These are phyloP conservation scores for Cephus rjabovi DNA, from an alignment of 2,888 invertebrate species.

Conservation along the genomic window DNA sequence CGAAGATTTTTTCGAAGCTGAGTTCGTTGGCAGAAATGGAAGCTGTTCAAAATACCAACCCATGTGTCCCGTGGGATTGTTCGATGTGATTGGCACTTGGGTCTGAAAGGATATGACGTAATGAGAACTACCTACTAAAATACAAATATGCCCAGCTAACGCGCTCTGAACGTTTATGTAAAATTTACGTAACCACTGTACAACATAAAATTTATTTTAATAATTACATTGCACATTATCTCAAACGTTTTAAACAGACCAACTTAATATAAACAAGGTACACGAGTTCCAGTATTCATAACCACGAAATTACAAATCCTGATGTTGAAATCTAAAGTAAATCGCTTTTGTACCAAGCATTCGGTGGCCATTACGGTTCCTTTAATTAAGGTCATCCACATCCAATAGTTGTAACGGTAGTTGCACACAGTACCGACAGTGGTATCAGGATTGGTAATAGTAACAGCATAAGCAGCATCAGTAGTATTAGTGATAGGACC, in stretches of 20 bases:
- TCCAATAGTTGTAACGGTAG: not conserved
- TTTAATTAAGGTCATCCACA: not conserved
- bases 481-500: not conserved
- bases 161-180: not conserved
- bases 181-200: not conserved
- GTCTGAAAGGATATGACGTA: not conserved
- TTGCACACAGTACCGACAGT: not conserved
- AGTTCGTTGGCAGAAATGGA: constrained; percentile 68
- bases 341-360: not conserved
- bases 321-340: not conserved
- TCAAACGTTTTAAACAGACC: not conserved
- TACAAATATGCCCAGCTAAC: not conserved
- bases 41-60: constrained; percentile 69
- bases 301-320: not conserved
- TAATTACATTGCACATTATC: not conserved
- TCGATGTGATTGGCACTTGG: constrained; percentile 70
- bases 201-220: not conserved
- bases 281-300: not conserved
- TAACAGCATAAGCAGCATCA: not conserved
- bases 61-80: constrained; percentile 70
- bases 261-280: not conserved
- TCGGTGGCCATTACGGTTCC: not conserved
- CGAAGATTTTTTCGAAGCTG: constrained; percentile 71
- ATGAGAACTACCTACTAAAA: not conserved
- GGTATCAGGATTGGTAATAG: not conserved